These are phyloP conservation scores for Microctenopoma steveboyesi DNA, from an alignment of 2,797 vertebrate species.

Conservation along the genomic window DNA sequence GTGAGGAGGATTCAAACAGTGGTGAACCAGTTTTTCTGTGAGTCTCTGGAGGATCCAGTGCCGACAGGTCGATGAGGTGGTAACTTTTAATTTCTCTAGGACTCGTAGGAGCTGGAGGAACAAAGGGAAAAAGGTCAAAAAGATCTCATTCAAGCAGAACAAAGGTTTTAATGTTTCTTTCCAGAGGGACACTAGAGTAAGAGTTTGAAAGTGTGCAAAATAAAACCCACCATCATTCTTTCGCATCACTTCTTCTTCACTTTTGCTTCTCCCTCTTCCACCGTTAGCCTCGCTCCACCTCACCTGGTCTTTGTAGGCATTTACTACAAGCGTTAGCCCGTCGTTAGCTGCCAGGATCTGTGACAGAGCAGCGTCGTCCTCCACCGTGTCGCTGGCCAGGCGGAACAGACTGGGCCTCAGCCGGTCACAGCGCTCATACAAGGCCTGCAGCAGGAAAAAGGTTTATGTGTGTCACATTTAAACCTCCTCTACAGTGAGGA, in stretches of 20 bases:
- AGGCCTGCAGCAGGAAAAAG: constrained; percentile 62
- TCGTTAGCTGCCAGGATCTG: constrained; percentile 89
- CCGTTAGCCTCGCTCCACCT: constrained; percentile 32
- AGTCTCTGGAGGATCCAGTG: constrained; percentile 70
- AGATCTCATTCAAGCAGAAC: constrained; percentile 9
- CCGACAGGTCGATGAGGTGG: constrained; percentile 87
- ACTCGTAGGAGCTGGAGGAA: constrained; percentile 54
- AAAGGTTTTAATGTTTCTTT: neutral
- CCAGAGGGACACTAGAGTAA: neutral
- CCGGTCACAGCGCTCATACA: constrained; percentile 86
- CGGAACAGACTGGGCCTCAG: constrained; percentile 89
- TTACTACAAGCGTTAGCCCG: constrained; percentile 79
- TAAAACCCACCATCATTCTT: constrained; percentile 44
- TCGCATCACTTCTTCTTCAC: constrained; percentile 36
- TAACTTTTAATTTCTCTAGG: constrained; percentile 79
- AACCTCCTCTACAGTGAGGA: neutral
- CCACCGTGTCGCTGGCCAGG: constrained; percentile 86
- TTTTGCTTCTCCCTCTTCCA: constrained; percentile 29
- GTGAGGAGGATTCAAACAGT: constrained; percentile 18
- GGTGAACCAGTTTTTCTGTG: constrained; percentile 43
- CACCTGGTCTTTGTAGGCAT: constrained; percentile 77
- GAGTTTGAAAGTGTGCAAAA: neutral
- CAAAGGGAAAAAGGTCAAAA: constrained; percentile 9
- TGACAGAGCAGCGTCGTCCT: constrained; percentile 85
- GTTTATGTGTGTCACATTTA: neutral